Evolutionary conservation across 2,797 vertebrate species (phyloP).

Genomic region (Myotis daubentonii): DNA sequence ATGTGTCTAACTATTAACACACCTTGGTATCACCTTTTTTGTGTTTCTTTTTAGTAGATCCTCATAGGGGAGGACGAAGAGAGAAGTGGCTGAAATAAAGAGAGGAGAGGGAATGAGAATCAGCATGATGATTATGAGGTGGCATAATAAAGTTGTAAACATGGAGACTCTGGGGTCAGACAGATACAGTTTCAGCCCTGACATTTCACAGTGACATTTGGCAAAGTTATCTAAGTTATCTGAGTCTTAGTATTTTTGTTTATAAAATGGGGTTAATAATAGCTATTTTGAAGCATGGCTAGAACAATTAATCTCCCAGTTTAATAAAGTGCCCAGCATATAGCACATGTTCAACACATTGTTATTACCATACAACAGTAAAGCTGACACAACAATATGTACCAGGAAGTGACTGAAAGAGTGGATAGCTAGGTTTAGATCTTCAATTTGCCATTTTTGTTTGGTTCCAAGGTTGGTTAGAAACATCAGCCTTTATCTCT

Average conservation of each 20-base stretch:
- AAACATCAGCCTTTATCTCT: neutral
- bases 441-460: neutral
- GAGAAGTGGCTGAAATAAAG: neutral
- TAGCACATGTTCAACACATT: neutral
- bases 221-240: neutral
- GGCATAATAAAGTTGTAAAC: neutral
- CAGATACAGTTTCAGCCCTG: neutral
- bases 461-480: neutral
- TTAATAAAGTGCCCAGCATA: neutral
- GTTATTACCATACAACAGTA: neutral
- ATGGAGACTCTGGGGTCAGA: neutral
- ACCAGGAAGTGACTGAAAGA: neutral
- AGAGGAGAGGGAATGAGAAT: neutral
- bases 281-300: neutral
- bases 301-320: neutral
- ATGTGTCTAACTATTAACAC: neutral
- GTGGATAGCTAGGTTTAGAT: neutral
- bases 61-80: neutral
- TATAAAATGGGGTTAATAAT: slow-evolving; percentile 4
- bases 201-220: neutral
- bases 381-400: neutral
- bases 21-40: neutral
- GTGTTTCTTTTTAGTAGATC: neutral
- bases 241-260: neutral
- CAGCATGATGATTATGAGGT: neutral